Base-by-base conservation (phyloP, 2,113 vertebrate species). In the Rhinogobius similis region DNA sequence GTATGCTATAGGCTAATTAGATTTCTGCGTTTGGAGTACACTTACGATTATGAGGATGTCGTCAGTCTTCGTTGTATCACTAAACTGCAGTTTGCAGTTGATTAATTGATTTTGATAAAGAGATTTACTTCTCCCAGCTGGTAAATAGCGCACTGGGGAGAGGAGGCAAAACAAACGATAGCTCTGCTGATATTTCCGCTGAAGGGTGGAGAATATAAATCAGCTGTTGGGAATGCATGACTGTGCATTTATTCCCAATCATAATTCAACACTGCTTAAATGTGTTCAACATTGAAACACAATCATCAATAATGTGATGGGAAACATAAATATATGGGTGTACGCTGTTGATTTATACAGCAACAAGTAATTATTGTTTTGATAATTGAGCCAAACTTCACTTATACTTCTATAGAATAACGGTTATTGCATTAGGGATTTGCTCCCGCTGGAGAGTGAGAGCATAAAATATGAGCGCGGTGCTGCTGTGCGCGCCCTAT, bases 131-230 rank as follows among this genome's bases (percentile, higher is more conserved):
- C 88, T 76, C 85, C 67, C 82, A 76, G 84, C 86, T 87, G 72
- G 83, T 83, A 90, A 90, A 87, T 83, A 74, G 84, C 62, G 56
- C 82, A 79, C 80, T 26, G 53, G 82, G 82, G 84, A 87, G 70
- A 39, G 41, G n/a, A 59, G 73, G 71, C 69, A 77, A 89, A 86
- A 88, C 84, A 89, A 89, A 80, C 53, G 53, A 70, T 70, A 71
- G 78, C 78, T 76, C 76, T 78, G 82, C 83, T 86, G 82, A 87
- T 82, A 85, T 87, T 90, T 85, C 82, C 77, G 78, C 86, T 87
- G 83, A 88, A 87, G 85, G 82, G 75, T 68, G 59, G 70, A 66
- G 81, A 86, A 82, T 77, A 86, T 89, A 84, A 88, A 90, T 88
- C 79, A 74, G 55, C 39, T 68, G 24, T 56, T n/a, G 20, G 70